Percentiles rank a stretch among this genome's conserved stretches.
Evolutionary conservation across 1,140 invertebrate species (phyloP).

Genomic region (Mizuhopecten yessoensis): DNA sequence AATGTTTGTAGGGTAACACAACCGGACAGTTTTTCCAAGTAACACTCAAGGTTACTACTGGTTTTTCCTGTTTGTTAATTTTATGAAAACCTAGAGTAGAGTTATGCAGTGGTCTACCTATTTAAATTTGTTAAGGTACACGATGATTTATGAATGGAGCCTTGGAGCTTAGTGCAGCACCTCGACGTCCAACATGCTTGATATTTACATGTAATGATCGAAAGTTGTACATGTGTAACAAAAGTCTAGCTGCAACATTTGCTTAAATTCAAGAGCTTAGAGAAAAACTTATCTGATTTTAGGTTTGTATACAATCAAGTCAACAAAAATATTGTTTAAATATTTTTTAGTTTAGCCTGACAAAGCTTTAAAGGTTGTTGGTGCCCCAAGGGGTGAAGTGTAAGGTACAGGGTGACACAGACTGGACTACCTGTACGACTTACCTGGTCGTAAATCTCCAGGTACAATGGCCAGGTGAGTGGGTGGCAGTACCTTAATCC

Average conservation of each 20-base stretch:
- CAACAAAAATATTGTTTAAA: no score
- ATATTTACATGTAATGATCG: background rate
- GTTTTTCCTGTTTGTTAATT: constrained; percentile 23
- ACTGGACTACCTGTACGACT: background rate
- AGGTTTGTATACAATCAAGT: no score
- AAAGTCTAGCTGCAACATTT: no score
- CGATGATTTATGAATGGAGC: background rate
- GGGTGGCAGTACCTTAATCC: background rate
- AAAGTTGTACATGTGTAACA: no score
- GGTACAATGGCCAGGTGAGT: background rate
- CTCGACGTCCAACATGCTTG: background rate
- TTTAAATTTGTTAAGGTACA: background rate
- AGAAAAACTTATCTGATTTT: no score
- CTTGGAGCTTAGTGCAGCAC: background rate
- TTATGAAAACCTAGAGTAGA: background rate
- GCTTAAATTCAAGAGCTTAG: background rate
- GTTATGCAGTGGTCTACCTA: background rate
- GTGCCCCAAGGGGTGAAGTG: background rate
- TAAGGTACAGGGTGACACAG: background rate
- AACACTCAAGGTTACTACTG: background rate
- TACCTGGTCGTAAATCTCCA: background rate
- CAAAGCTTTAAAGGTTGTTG: background rate
- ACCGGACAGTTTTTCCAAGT: background rate
- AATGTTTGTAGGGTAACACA: background rate
- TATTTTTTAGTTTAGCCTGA: background rate